Percentiles rank a stretch among this genome's conserved stretches.
phyloP scores from a whole-genome alignment of 2,797 vertebrate genomes.

The Lates japonicus region DNA sequence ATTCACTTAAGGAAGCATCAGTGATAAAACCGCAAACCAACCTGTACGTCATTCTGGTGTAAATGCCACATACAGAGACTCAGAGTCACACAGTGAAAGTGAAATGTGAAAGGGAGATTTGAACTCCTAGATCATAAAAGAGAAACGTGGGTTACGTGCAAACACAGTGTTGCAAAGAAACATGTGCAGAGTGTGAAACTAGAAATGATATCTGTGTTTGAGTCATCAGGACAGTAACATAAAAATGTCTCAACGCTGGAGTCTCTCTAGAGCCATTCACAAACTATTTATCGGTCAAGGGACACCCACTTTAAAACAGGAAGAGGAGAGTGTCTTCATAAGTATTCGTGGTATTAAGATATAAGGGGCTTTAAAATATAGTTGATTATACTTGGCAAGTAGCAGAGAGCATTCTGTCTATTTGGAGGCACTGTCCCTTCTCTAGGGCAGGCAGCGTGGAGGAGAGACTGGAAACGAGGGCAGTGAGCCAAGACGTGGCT shows the following conservation, averaged over 20 bases:
- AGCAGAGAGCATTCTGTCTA: constrained; percentile 53
- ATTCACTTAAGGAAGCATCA: constrained; percentile 26
- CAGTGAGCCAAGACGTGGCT: constrained; percentile 65
- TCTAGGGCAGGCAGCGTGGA: constrained; percentile 38
- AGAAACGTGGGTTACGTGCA: constrained; percentile 6
- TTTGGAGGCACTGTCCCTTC: constrained; percentile 61
- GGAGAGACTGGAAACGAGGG: constrained; percentile 61
- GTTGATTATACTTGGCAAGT: constrained; percentile 61
- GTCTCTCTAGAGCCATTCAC: constrained; percentile 24
- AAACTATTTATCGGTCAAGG: not conserved
- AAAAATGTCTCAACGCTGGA: not conserved
- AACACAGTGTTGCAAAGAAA: constrained; percentile 3
- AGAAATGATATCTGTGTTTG: not conserved
- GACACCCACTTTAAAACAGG: constrained; percentile 38
- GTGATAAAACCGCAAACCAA: constrained; percentile 23
- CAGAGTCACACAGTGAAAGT: constrained; percentile 25
- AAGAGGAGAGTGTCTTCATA: constrained; percentile 38
- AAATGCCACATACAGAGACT: constrained; percentile 3
- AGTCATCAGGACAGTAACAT: constrained; percentile 1
- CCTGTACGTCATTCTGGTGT: constrained; percentile 36
- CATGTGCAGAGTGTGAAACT: constrained; percentile 28
- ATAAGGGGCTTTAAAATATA: constrained; percentile 47
- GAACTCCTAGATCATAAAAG: not conserved
- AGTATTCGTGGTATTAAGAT: constrained; percentile 53
- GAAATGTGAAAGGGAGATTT: constrained; percentile 1